Evolutionary conservation across 2,797 vertebrate species (phyloP).

Genomic region (Eidolon dupreanum): DNA sequence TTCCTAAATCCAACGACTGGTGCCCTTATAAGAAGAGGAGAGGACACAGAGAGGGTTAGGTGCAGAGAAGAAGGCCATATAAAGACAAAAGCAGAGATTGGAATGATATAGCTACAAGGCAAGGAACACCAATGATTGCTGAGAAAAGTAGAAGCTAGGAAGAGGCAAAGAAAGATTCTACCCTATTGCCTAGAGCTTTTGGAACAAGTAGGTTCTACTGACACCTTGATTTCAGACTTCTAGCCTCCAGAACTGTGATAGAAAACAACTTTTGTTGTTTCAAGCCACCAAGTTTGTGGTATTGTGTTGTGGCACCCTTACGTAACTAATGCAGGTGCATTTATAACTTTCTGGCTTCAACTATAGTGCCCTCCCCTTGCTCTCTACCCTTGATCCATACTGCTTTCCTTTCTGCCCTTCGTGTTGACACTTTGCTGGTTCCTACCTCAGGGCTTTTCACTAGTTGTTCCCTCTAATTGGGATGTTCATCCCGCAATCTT

Average conservation of each 20-base stretch:
- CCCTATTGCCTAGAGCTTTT: not conserved
- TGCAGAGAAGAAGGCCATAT: not conserved
- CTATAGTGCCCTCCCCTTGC: not conserved
- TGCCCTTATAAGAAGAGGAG: not conserved
- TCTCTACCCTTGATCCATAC: not conserved
- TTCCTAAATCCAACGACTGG: not conserved
- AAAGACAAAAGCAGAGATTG: not conserved
- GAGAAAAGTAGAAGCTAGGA: not conserved
- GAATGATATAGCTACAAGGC: not conserved
- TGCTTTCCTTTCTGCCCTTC: not conserved
- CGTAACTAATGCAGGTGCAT: not conserved
- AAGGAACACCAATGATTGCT: not conserved
- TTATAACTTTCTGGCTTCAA: not conserved
- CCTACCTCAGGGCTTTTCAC: not conserved
- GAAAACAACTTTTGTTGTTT: not conserved
- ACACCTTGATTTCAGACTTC: slow-evolving; percentile 2
- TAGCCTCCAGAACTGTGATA: not conserved
- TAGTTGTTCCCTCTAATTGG: not conserved
- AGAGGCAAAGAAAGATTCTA: not conserved
- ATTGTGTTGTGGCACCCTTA: not conserved
- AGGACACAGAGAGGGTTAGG: not conserved
- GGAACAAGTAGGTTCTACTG: not conserved
- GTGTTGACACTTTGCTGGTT: not conserved
- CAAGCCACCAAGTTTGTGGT: not conserved
- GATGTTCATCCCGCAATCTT: not conserved